Evolutionary conservation across 1,140 invertebrate genomes (phyloP), one percentile per base, ranked within the genome.

Genomic region (Glossosoma conforme): DNA sequence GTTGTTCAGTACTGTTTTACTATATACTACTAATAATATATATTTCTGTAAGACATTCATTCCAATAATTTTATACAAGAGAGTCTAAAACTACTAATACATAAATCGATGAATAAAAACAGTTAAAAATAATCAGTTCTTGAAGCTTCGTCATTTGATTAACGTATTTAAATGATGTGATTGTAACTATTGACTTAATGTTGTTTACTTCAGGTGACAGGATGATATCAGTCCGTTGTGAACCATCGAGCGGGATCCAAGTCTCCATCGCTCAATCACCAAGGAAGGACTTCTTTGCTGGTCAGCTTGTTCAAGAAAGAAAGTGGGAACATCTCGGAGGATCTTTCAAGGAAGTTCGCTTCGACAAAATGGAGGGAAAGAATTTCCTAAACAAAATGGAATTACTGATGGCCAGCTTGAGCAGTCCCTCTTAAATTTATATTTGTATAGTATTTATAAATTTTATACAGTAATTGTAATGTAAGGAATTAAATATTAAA

Each of bases 331-430:
- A 93, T 70, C 74, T 95, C 0, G 89, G 89, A 6, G 87, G 88
- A 15, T 84, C 86, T 33, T 97, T 93, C 69, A 87, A 93, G 66
- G 89, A 94, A 75, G 87, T 97, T 6, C 79, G 88, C 58, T 83
- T 94, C 66, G 91, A 96, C 38, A 92, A 92, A 74, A 91, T 98
- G 82, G 92, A 97, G 66, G 94, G 94, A n/a, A 90, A 91, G 62
- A 97, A 95, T 74, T 96, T 97, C 67, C 75, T 96, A 1, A 94
- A 93, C 61, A 97, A 97, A 80, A 93, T 97, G 83, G 94, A 97
- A 78, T 77, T 95, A 52, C 77, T 97, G 3, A 95, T 97, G 92
- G 92, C 93, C 15, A 88, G 89, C 59, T 71, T 94, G 11, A 92
- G 72, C 56, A 75, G 70, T 52, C 69, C 70, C 4, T 73, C 70